A percentile compares a stretch with the other conserved stretches of the same genome.
Conservation (phyloP, 2,888 invertebrate genomes). For the Agonum fuliginosum region DNA sequence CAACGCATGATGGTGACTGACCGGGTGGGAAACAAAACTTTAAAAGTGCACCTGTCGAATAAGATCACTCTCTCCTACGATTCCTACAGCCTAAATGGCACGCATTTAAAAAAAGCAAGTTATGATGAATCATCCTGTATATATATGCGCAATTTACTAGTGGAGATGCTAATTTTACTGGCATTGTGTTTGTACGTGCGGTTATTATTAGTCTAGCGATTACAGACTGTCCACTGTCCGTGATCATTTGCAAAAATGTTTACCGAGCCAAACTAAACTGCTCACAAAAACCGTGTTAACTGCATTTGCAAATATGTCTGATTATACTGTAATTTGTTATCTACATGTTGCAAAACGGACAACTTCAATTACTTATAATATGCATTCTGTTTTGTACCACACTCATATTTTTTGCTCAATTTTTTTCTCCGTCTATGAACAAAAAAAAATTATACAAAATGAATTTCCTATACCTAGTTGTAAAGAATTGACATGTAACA, state of each 20-base stretch:
- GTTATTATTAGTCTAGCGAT: background rate
- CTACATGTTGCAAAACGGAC: background rate
- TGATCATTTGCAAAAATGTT: slow-evolving; percentile 18
- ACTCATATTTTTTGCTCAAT: too few relatives aligned
- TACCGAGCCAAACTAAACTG: slow-evolving; percentile 1
- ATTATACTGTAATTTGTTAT: background rate
- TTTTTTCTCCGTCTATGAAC: too few relatives aligned
- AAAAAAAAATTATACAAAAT: too few relatives aligned
- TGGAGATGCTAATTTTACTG: slow-evolving; percentile 4
- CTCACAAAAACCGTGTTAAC: slow-evolving; percentile 11
- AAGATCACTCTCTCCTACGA: too few relatives aligned
- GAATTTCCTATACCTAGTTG: too few relatives aligned
- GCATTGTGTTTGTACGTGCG: slow-evolving; percentile 12
- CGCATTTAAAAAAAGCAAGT: too few relatives aligned
- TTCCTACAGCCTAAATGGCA: too few relatives aligned
- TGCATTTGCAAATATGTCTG: slow-evolving; percentile 4
- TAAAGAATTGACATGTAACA: too few relatives aligned
- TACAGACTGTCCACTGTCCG: background rate
- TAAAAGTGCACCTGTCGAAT: too few relatives aligned
- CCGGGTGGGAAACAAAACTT: too few relatives aligned
- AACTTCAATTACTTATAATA: background rate
- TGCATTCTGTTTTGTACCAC: background rate
- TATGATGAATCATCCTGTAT: too few relatives aligned
- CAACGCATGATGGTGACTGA: too few relatives aligned
- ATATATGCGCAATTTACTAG: slow-evolving; percentile 8